Base-by-base conservation (phyloP, 1,140 invertebrate species). In the Zaprionus vittiger region DNA sequence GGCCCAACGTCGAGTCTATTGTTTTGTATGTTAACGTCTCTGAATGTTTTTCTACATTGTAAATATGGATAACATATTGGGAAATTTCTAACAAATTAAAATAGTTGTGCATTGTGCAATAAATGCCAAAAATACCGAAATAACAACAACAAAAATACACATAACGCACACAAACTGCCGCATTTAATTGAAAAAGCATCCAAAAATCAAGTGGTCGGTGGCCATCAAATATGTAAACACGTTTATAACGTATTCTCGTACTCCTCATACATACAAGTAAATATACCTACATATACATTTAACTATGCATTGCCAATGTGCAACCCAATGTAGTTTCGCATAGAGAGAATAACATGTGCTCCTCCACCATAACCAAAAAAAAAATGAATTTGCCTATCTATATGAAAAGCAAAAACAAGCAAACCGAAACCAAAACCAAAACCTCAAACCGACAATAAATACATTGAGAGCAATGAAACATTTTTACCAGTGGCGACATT, bases 401-500 rank as follows among this genome's bases (percentile, higher is more conserved):
- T 7, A 37, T 37, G 44, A 69, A 80, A 75, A 66, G 47, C 64
- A 79, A 73, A 71, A 75, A 66, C 61, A 57, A 31, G 52, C 47
- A 69, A 41, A 11, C 55, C 54, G 22, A 41, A 47, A 17, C n/a
- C 41, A 5, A 24, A 59, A 54, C 20, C 37, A 34, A 79, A 68
- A 74, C 5, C 20, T 49, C 41, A 47, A 55, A 71, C 34, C 26
- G 61, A 77, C 41, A 47, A 54, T 52, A 73, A 80, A 38, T 54
- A 76, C 55, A 63, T 59, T 80, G 77, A 69, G 76, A 82, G 78
- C 87, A 83, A 81, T 77, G 55, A 74, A 89, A 89, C 71, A 76
- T 74, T 71, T 85, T 89, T 82, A 90, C 81, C 79, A 85, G 85
- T 85, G 85, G 85, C 81, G 85, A 90, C 83, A 76, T 90, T 91